Percentiles rank a stretch among this genome's conserved stretches.
These are phyloP conservation scores for Blastobasis adustella DNA, from an alignment of 2,888 invertebrate species.

Conservation along the genomic window DNA sequence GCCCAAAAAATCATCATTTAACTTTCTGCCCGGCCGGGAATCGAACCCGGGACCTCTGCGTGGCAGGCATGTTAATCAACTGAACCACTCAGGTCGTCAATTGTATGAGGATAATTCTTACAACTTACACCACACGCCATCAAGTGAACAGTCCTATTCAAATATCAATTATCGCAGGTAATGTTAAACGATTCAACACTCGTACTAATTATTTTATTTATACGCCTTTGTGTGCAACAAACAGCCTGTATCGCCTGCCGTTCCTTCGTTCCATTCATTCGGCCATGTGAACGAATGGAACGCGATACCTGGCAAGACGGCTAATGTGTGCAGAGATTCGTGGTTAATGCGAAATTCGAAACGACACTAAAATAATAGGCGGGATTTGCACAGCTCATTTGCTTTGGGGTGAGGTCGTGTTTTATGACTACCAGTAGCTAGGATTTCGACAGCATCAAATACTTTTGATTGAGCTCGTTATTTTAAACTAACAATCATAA, in stretches of 20 bases:
- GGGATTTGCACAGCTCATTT: too few species aligned
- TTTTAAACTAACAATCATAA: too few species aligned
- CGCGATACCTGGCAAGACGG: constrained; percentile 33
- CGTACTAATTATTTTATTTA: constrained; percentile 65
- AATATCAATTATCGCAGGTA: constrained; percentile 44
- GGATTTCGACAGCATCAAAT: too few species aligned
- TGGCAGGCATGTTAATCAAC: too few species aligned
- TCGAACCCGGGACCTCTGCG: too few species aligned
- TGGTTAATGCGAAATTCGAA: constrained; percentile 28
- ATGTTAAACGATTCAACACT: constrained; percentile 55
- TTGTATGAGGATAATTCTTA: too few species aligned
- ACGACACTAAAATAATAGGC: constrained; percentile 24
- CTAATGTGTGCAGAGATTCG: constrained; percentile 40
- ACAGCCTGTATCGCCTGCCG: constrained; percentile 9
- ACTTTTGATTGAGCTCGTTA: too few species aligned
- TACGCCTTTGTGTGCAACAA: constrained; percentile 14
- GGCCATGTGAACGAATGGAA: constrained; percentile 30
- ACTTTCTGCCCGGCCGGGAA: too few species aligned
- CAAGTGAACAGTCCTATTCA: constrained; percentile 31
- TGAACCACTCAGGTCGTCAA: too few species aligned
- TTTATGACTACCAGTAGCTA: too few species aligned
- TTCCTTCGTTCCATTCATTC: constrained; percentile 21
- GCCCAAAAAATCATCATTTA: too few species aligned
- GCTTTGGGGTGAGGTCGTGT: too few species aligned
- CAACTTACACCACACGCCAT: constrained; percentile 13